Evolutionary conservation across 2,113 vertebrate genomes (phyloP), one percentile per base, ranked within the genome.

Genomic region (Seriola aureovittata): DNA sequence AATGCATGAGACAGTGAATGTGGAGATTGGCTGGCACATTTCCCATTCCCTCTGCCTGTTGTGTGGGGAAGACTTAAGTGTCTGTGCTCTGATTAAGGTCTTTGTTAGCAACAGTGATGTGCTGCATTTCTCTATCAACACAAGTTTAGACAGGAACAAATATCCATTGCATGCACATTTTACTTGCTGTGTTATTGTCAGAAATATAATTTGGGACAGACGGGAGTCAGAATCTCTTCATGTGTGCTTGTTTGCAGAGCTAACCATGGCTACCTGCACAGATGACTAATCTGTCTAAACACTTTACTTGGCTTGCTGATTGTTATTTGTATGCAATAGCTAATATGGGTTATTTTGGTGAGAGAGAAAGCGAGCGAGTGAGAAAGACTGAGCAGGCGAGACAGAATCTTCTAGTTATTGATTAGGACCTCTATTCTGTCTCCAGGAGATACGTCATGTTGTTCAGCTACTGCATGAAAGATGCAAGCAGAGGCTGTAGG

Each of bases 1-100:
- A 76, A 50, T 6, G 32, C 65, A 36, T 6, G 9, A 4, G n/a
- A 58, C n/a, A 14, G 64, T 36, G 42, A 80, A 42, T 57, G 38
- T 71, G 69, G 46, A 38, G 34, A 32, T 75, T 5, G 78, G 25
- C 54, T 71, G 52, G 78, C 72, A 77, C 78, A 54, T 88, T 52
- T 50, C 29, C 44, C 46, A 38, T 3, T 77, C 44, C 23, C 17
- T 60, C 54, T 50, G 14, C 65, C n/a, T 66, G 44, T 67, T 29
- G 36, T n/a, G 29, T 36, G 40, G n/a, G 13, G 44, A 65, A 71
- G 5, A 8, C 9, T 72, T 16, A 14, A 58, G 12, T 58, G 59
- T 80, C 74, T 79, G 68, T 57, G 21, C 65, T 57, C 44, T 34
- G 46, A 60, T 17, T 52, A 42, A 32, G 42, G 36, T 32, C 57